Evolutionary conservation across 2,797 vertebrate genomes (phyloP), one percentile per base, ranked within the genome.

Genomic region (Xenopus petersii): DNA sequence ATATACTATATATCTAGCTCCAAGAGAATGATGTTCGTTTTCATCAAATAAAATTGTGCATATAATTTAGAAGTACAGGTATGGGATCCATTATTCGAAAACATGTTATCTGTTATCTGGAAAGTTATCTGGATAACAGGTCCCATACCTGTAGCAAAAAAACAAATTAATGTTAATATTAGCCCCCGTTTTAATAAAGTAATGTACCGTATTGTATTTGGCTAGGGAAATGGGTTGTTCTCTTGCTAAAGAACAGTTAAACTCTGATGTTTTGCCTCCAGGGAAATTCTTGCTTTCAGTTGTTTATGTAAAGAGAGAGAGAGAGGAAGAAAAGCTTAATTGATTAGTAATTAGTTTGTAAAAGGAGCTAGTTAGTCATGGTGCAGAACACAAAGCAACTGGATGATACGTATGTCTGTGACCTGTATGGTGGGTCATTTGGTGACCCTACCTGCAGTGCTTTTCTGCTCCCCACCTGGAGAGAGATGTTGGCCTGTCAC

Each of bases 261-360:
- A 67, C 12, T 24, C 48, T 33, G 33, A 42, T 4, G 55, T 58
- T 55, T 8, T 6, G 63, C 71, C 42, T 8, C 12, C 15, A 55
- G 73, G 73, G 21, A 54, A 68, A 75, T 75, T 69, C 58, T 67
- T 56, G 55, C 17, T 21, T 48, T 59, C 24, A 48, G 69, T 61
- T 77, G 69, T 76, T 76, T 76, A 76, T 71, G 74, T 71, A 66
- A 76, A 26, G 26, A 30, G 26, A 30, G 26, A 61, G 26, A 51
- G 10, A 51, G 58, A 51, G 24, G 47, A 54, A 67, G 56, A 72
- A 72, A 26, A 13, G 33, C 46, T 66, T 63, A 73, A 77, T 73
- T 64, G 64, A 77, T 68, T 73, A 47, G 70, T 77, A 77, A 77
- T 77, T 72, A 49, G 64, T 73, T 68, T 67, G 69, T 77, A 33